Percentiles rank a stretch among this genome's conserved stretches.
Evolutionary conservation across 2,113 vertebrate genomes (phyloP).

Genomic region (Atlantisia rogersi): DNA sequence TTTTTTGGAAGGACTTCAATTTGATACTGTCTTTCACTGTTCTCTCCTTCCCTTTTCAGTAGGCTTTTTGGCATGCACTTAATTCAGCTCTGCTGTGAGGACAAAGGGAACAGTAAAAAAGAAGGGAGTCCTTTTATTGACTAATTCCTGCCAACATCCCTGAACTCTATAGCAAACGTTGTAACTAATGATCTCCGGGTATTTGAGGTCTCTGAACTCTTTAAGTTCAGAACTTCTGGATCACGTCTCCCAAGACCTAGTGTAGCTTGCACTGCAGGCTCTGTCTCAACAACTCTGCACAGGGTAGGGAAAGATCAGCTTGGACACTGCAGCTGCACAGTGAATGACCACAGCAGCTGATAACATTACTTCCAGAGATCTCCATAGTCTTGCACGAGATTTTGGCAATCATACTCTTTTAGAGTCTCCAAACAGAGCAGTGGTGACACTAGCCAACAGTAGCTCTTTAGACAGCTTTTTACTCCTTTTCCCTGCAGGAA

Average conservation of each 20-base stretch:
- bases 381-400: background rate
- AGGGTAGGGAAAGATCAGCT: background rate
- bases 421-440: background rate
- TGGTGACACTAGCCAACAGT: background rate
- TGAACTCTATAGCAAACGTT: background rate
- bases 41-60: background rate
- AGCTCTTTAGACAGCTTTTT: background rate
- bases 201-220: background rate
- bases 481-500: background rate
- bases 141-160: background rate
- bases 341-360: rapidly evolving
- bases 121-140: background rate
- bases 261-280: background rate
- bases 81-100: background rate
- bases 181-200: background rate
- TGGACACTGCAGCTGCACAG: background rate
- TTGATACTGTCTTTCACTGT: background rate
- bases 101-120: background rate
- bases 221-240: background rate
- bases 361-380: background rate
- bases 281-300: background rate
- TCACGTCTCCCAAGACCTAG: background rate
- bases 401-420: background rate
- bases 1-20: background rate
- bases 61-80: background rate